Conservation (phyloP, 2,888 invertebrate species). For the Hemaris fuciformis region DNA sequence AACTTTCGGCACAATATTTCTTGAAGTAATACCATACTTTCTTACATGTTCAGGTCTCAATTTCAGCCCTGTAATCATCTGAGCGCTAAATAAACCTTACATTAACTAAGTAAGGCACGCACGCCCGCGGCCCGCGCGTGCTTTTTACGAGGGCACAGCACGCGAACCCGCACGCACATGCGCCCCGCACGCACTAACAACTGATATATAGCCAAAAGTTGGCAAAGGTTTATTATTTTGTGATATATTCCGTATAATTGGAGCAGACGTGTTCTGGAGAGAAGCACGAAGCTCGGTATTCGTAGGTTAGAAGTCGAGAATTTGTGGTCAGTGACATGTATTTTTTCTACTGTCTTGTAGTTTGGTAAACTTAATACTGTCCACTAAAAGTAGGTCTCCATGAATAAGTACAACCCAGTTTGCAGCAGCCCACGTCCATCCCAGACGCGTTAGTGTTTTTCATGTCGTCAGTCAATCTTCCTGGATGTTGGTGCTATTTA, state of each 20-base stretch:
- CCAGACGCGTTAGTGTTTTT: too few relatives aligned
- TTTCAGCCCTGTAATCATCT: not conserved
- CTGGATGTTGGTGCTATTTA: too few relatives aligned
- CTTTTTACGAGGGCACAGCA: not conserved
- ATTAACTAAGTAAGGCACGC: slow-evolving; percentile 8
- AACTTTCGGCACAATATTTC: not conserved
- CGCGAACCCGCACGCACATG: slow-evolving; percentile 1
- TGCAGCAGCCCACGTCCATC: too few relatives aligned
- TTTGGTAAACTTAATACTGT: too few relatives aligned
- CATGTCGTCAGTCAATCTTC: too few relatives aligned
- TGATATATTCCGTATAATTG: not conserved
- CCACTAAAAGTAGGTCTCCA: too few relatives aligned
- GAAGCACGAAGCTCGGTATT: too few relatives aligned
- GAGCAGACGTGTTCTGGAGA: too few relatives aligned
- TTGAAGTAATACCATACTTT: not conserved
- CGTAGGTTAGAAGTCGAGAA: not conserved
- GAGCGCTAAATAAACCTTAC: slow-evolving; percentile 2
- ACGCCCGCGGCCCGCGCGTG: not conserved
- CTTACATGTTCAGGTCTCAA: not conserved
- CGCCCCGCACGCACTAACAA: not conserved
- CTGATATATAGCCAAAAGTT: not conserved
- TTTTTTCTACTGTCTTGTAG: too few relatives aligned
- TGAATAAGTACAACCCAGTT: too few relatives aligned
- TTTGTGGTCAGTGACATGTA: too few relatives aligned
- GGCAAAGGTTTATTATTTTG: not conserved